Conservation (phyloP, 2,797 vertebrate species). For the Orestias chungarensis region DNA sequence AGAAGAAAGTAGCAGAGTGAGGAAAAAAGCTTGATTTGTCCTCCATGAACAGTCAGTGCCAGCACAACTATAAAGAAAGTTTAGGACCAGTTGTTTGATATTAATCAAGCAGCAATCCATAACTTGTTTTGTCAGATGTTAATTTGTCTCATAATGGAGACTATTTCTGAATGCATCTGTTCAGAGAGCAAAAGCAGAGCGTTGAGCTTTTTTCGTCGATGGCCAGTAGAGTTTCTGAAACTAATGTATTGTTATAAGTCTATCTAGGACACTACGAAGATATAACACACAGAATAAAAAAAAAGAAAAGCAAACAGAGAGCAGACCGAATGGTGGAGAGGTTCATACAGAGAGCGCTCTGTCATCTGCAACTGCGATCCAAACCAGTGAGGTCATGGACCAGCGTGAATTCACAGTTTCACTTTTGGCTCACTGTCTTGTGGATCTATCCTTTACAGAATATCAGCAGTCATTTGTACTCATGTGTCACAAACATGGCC, state of each 20-base stretch:
- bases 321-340: conserved; percentile 45
- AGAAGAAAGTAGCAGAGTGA: conserved; percentile 43
- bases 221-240: conserved; percentile 35
- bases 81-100: conserved; percentile 37
- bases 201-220: conserved; percentile 28
- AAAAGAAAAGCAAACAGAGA: conserved; percentile 43
- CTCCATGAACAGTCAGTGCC: too few relatives aligned
- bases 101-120: conserved; percentile 58
- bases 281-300: conserved; percentile 7
- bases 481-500: conserved; percentile 52
- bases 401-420: conserved; percentile 65
- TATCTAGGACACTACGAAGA: conserved; percentile 43
- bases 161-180: conserved; percentile 23
- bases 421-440: conserved; percentile 61
- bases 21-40: conserved; percentile 53
- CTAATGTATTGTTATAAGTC: conserved; percentile 45
- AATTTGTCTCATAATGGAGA: conserved; percentile 49
- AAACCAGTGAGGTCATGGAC: conserved; percentile 75
- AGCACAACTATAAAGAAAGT: too few relatives aligned
- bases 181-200: not conserved
- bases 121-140: conserved; percentile 47
- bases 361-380: conserved; percentile 69
- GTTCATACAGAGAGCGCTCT: conserved; percentile 63
- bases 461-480: conserved; percentile 61
- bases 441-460: conserved; percentile 63